These are phyloP conservation scores for Onychomys leucogaster DNA, from an alignment of 2,797 vertebrate species.

Conservation along the genomic window DNA sequence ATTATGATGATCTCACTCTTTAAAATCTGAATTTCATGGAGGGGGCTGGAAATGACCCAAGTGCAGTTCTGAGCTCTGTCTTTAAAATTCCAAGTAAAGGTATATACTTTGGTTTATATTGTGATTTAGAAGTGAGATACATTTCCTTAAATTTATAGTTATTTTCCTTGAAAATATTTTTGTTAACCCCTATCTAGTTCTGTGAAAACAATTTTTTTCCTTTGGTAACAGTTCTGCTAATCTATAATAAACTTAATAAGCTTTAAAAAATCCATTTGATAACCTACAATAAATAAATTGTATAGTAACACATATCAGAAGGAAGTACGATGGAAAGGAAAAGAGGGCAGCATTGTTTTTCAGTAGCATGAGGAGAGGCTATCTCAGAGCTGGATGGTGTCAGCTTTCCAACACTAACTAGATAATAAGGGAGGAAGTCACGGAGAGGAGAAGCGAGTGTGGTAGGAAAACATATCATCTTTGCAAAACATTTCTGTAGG, in stretches of 20 bases:
- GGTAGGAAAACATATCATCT: not conserved
- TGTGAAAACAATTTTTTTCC: not conserved
- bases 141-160: conserved; percentile 59
- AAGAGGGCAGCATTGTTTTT: not conserved
- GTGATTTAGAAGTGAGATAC: conserved; percentile 50
- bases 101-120: conserved; percentile 25
- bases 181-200: conserved; percentile 17
- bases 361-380: not conserved
- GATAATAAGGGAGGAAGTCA: not conserved
- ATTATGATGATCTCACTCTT: conserved; percentile 20
- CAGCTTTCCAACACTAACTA: not conserved
- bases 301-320: not conserved
- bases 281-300: conserved; percentile 17
- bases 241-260: conserved; percentile 21
- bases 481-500: not conserved
- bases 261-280: not conserved
- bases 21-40: conserved; percentile 64
- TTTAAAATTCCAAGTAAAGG: conserved; percentile 39
- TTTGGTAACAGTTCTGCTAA: conserved; percentile 44
- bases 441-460: not conserved
- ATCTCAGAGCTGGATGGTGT: not conserved
- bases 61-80: conserved; percentile 25
- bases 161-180: conserved; percentile 61
- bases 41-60: conserved; percentile 59
- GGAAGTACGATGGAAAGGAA: conserved; percentile 1